phyloP scores from a whole-genome alignment of 2,113 vertebrate genomes.

The Ursus arctos region DNA sequence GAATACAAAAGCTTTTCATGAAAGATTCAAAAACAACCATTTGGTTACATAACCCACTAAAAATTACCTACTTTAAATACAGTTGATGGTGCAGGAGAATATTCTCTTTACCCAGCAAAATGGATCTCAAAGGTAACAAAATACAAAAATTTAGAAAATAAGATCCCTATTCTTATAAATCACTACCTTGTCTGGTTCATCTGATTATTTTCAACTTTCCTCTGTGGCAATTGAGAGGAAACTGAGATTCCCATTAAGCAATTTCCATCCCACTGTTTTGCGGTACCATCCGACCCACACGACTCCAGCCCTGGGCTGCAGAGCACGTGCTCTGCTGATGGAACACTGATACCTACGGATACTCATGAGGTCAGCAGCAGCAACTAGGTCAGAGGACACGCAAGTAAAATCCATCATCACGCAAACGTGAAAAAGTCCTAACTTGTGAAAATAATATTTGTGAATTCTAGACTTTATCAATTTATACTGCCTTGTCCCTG shows the following conservation, averaged over 20 bases:
- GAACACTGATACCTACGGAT: background rate
- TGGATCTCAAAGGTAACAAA: constrained; percentile 42
- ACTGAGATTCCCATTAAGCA: background rate
- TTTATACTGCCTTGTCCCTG: background rate
- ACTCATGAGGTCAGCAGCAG: constrained; percentile 46
- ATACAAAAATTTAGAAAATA: constrained; percentile 26
- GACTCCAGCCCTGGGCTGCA: background rate
- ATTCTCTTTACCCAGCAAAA: constrained; percentile 34
- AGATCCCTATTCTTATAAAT: constrained; percentile 35
- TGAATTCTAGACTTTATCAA: background rate
- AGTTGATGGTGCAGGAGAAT: background rate
- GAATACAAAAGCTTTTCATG: background rate
- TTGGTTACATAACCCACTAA: background rate
- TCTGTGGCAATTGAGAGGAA: background rate
- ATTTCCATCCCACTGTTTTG: background rate
- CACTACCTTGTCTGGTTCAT: background rate
- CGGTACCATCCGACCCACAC: background rate
- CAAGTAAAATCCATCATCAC: background rate
- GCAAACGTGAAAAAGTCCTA: background rate
- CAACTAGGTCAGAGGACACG: background rate
- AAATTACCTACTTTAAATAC: background rate
- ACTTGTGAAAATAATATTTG: background rate
- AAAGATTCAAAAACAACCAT: background rate
- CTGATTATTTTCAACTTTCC: background rate
- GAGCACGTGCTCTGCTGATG: background rate